These are phyloP conservation scores for Leptinotarsa lineolata DNA, from an alignment of 1,140 invertebrate genomes.

Conservation along the genomic window DNA sequence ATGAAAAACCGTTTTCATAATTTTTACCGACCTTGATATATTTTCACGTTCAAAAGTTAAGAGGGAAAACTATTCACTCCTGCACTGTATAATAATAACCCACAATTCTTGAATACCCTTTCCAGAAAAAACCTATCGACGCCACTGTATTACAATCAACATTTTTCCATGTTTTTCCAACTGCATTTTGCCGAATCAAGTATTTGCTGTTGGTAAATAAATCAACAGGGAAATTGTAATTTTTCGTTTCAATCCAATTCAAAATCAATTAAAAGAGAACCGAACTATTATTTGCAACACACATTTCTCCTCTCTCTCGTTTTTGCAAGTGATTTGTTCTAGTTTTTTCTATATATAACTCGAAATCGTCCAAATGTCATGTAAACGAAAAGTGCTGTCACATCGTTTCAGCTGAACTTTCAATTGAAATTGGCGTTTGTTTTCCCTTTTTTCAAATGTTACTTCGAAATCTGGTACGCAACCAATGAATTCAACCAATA, in stretches of 20 bases:
- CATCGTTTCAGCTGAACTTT: neutral
- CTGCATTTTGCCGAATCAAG: neutral
- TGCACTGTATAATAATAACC: too few relatives aligned
- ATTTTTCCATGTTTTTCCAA: neutral
- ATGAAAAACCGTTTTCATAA: too few relatives aligned
- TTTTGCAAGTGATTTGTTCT: neutral
- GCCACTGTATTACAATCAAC: too few relatives aligned
- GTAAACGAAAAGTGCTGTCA: neutral
- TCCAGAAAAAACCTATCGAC: too few relatives aligned
- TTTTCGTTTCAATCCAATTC: neutral
- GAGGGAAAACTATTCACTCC: too few relatives aligned
- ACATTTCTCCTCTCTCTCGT: neutral
- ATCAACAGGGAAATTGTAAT: neutral
- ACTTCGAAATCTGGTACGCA: too few relatives aligned
- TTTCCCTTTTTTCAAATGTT: neutral
- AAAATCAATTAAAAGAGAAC: neutral
- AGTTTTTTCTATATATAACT: neutral
- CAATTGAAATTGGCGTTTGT: neutral
- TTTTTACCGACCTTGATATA: too few relatives aligned
- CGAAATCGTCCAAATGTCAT: neutral
- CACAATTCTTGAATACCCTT: too few relatives aligned
- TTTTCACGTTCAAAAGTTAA: too few relatives aligned
- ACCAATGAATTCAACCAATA: too few relatives aligned
- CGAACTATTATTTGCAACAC: neutral
- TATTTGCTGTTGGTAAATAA: neutral